Evolutionary conservation across 1,140 invertebrate genomes (phyloP).

Genomic region (Aphaenogaster ashmeadi): DNA sequence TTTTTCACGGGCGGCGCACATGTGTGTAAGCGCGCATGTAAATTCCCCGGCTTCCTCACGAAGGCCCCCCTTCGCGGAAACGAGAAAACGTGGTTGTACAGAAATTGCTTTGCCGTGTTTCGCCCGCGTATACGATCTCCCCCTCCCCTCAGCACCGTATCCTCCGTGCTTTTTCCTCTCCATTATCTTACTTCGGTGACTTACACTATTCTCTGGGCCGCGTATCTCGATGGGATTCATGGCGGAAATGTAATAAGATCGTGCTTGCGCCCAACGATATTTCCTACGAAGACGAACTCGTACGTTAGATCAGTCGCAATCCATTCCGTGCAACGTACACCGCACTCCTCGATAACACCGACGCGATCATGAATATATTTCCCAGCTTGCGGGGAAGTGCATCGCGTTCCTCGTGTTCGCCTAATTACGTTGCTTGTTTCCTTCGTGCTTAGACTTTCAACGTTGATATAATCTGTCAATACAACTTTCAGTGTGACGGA

Average conservation of each 20-base stretch:
- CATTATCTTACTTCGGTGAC: constrained; percentile 74
- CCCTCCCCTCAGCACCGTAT: not conserved
- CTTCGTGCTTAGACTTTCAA: constrained; percentile 49
- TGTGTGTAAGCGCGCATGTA: constrained; percentile 67
- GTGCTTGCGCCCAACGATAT: constrained; percentile 66
- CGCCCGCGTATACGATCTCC: constrained; percentile 62
- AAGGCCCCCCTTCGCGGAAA: constrained; percentile 67
- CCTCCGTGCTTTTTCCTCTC: constrained; percentile 64
- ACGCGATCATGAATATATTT: constrained; percentile 53
- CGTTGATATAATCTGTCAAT: constrained; percentile 12
- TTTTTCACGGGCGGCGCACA: constrained; percentile 64
- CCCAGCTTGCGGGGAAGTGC: constrained; percentile 3
- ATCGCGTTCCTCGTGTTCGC: not conserved
- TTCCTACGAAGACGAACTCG: constrained; percentile 44
- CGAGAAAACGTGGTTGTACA: constrained; percentile 77
- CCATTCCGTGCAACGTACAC: constrained; percentile 32
- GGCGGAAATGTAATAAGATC: constrained; percentile 64
- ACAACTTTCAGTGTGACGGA: not conserved
- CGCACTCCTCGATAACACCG: constrained; percentile 36
- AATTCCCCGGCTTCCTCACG: constrained; percentile 66
- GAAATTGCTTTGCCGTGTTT: constrained; percentile 78
- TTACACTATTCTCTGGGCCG: constrained; percentile 27
- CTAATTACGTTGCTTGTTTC: constrained; percentile 51
- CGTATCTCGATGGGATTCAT: constrained; percentile 63
- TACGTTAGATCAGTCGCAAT: constrained; percentile 55